Evolutionary conservation across 2,113 vertebrate species (phyloP).

Genomic region (Notarius lentiginosus): DNA sequence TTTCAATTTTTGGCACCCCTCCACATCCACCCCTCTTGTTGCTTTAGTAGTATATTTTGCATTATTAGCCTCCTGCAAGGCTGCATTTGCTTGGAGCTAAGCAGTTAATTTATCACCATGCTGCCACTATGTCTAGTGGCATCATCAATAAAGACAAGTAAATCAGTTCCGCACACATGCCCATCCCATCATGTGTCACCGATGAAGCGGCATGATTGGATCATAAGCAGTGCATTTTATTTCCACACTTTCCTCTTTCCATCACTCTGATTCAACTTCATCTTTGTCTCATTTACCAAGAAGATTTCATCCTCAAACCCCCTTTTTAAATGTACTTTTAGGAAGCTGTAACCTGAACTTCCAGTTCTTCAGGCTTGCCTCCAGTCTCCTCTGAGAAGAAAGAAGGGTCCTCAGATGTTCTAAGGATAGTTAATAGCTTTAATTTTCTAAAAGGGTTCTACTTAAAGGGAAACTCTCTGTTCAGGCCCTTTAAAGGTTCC

Average conservation of each 20-base stretch:
- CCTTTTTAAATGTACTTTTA: slow-evolving; percentile 4
- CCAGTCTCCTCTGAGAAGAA: background rate
- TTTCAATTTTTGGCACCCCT: background rate
- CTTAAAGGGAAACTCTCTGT: background rate
- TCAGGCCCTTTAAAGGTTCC: background rate
- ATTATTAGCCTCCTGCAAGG: background rate
- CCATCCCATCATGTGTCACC: slow-evolving; percentile 26
- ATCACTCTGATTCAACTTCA: background rate
- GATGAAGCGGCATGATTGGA: slow-evolving; percentile 17
- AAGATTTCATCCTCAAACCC: background rate
- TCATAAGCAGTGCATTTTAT: slow-evolving; percentile 14
- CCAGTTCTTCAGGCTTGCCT: background rate
- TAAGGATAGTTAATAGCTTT: background rate
- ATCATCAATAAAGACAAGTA: slow-evolving; percentile 37
- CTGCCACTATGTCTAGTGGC: slow-evolving; percentile 18
- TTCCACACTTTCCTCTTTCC: background rate
- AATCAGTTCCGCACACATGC: slow-evolving; percentile 34
- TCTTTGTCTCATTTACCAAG: background rate
- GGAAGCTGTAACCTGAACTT: background rate
- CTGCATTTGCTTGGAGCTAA: slow-evolving; percentile 1
- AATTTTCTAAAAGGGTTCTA: background rate
- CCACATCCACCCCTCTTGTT: background rate
- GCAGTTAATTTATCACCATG: slow-evolving; percentile 13
- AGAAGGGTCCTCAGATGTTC: background rate
- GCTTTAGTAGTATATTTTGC: background rate